Conservation (phyloP, 2,113 vertebrate species). For the Rostratula benghalensis region DNA sequence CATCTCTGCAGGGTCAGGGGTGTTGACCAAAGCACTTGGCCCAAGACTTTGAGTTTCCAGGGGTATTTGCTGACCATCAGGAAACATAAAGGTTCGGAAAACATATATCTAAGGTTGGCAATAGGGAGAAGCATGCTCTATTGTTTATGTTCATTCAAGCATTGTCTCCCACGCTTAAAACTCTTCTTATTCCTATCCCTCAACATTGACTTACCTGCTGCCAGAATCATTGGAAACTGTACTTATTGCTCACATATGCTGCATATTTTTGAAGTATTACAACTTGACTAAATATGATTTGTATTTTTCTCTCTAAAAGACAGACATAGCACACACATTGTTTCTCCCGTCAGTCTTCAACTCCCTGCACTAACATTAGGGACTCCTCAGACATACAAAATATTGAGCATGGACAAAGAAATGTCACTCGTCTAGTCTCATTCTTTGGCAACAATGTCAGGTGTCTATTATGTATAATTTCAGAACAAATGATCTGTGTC, state of each 20-base stretch:
- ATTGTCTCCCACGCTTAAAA: neutral
- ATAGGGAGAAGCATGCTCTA: rapidly evolving
- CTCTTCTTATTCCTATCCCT: neutral
- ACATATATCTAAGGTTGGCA: rapidly evolving
- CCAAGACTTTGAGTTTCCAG: neutral
- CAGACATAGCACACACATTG: rapidly evolving
- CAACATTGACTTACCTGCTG: neutral
- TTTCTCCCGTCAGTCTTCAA: neutral
- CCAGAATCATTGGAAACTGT: neutral
- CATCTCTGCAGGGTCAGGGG: rapidly evolving
- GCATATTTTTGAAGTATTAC: neutral
- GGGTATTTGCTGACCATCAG: neutral
- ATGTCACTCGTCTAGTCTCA: neutral
- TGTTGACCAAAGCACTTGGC: neutral
- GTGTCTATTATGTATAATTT: neutral
- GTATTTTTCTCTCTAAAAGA: neutral
- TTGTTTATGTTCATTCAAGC: neutral
- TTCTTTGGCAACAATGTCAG: neutral
- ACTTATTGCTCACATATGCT: neutral
- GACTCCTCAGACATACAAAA: neutral
- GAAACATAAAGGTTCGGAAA: neutral
- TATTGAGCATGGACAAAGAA: neutral
- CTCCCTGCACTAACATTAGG: neutral
- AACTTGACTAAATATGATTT: neutral
- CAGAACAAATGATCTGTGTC: neutral